Percentiles rank a stretch among this genome's conserved stretches.
Conservation (phyloP, 2,888 invertebrate species). For the Cecidostiba fungosa region DNA sequence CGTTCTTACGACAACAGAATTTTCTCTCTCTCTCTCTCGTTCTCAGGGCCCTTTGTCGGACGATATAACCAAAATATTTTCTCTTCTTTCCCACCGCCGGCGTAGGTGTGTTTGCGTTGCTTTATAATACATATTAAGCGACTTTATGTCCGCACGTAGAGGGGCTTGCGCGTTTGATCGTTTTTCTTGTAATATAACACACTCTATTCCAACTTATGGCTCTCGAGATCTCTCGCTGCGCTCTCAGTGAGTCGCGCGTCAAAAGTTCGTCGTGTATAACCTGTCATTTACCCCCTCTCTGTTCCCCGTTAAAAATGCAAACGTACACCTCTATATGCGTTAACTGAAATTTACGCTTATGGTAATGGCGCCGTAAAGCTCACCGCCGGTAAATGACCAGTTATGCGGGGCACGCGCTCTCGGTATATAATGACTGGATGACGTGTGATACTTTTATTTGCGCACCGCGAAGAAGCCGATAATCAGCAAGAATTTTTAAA, state of each 20-base stretch:
- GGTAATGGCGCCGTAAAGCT: constrained; percentile 15
- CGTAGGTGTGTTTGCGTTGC: background rate
- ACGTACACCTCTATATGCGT: background rate
- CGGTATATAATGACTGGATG: constrained; percentile 40
- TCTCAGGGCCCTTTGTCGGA: background rate
- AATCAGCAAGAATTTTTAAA: background rate
- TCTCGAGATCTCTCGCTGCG: too few relatives aligned
- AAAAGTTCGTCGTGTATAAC: background rate
- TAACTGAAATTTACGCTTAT: constrained; percentile 41
- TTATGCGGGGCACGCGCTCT: constrained; percentile 9
- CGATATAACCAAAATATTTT: constrained; percentile 60
- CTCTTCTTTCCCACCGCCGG: constrained; percentile 34
- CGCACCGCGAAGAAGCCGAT: background rate
- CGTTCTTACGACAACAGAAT: constrained; percentile 37
- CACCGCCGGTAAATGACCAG: constrained; percentile 45
- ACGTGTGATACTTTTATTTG: constrained; percentile 20
- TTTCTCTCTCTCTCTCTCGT: constrained; percentile 5
- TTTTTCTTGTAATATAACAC: background rate
- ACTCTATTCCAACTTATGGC: too few relatives aligned
- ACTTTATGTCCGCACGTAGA: background rate
- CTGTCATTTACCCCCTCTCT: constrained; percentile 28
- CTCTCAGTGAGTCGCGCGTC: background rate
- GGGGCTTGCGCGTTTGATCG: background rate
- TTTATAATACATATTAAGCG: constrained; percentile 45
- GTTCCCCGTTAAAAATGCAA: background rate